Conservation (phyloP, 2,797 vertebrate genomes). For the Cyclopterus lumpus region DNA sequence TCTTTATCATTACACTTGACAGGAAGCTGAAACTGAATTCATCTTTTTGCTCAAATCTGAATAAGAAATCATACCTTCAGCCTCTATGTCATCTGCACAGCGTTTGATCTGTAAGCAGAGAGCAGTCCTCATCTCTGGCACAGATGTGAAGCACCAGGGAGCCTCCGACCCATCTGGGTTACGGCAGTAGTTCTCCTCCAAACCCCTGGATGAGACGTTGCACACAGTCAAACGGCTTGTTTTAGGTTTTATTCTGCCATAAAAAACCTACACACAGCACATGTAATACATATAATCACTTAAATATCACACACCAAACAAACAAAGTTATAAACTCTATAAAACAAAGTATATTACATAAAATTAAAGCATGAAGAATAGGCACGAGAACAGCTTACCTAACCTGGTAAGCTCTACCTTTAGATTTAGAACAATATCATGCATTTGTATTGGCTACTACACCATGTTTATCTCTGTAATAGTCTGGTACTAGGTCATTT, state of each 20-base stretch:
- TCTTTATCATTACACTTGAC: constrained; percentile 7
- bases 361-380: background rate
- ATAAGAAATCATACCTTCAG: constrained; percentile 82
- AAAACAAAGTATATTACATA: background rate
- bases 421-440: too few relatives aligned
- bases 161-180: constrained; percentile 97
- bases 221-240: constrained; percentile 3
- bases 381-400: background rate
- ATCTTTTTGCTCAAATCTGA: background rate
- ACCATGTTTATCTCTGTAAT: background rate
- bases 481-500: background rate
- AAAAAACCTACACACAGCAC: background rate
- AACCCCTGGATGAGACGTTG: constrained; percentile 81
- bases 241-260: background rate
- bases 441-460: too few relatives aligned
- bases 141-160: constrained; percentile 95
- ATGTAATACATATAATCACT: background rate
- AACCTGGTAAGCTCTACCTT: background rate
- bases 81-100: constrained; percentile 89
- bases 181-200: constrained; percentile 96
- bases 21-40: background rate
- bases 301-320: background rate
- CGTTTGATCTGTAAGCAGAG: constrained; percentile 97
- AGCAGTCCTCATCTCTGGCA: constrained; percentile 85
- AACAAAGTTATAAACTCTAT: background rate